Conservation (phyloP, 2,888 invertebrate species). For the Latrodectus hesperus region DNA sequence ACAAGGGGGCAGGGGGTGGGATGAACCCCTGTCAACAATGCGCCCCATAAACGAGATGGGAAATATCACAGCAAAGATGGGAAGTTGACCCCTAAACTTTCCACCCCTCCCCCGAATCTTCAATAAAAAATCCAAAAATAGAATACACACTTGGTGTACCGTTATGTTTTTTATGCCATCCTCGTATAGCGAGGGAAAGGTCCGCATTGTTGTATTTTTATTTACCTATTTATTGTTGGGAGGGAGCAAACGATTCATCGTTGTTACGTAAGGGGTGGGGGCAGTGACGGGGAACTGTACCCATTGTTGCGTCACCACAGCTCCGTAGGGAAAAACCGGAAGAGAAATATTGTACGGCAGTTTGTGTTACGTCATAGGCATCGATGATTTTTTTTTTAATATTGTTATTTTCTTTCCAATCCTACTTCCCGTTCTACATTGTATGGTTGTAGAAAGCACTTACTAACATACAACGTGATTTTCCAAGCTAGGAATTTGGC, state of each 20-base stretch:
- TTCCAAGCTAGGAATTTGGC: background rate
- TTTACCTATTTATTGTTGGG: slow-evolving; percentile 65
- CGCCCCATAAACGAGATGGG: slow-evolving; percentile 22
- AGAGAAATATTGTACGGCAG: slow-evolving; percentile 37
- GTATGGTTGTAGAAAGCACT: background rate
- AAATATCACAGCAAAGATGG: slow-evolving; percentile 53
- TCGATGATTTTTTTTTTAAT: background rate
- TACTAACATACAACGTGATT: background rate
- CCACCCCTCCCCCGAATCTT: slow-evolving; percentile 11
- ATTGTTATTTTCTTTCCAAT: background rate
- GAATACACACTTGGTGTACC: slow-evolving; percentile 45
- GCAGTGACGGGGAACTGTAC: slow-evolving; percentile 24
- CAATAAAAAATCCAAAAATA: slow-evolving; percentile 45
- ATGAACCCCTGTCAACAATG: slow-evolving; percentile 53
- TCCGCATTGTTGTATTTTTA: slow-evolving; percentile 58
- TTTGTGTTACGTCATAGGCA: slow-evolving; percentile 43
- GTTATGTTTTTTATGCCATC: slow-evolving; percentile 29
- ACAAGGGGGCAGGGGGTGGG: background rate
- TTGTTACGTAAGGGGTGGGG: slow-evolving; percentile 16
- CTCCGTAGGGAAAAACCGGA: slow-evolving; percentile 53
- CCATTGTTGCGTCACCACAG: slow-evolving; percentile 64
- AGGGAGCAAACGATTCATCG: too few species aligned
- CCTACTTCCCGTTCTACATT: background rate
- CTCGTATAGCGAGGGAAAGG: background rate
- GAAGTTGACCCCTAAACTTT: slow-evolving; percentile 56